phyloP scores from a whole-genome alignment of 2,797 vertebrate genomes.

The Chelmon rostratus region DNA sequence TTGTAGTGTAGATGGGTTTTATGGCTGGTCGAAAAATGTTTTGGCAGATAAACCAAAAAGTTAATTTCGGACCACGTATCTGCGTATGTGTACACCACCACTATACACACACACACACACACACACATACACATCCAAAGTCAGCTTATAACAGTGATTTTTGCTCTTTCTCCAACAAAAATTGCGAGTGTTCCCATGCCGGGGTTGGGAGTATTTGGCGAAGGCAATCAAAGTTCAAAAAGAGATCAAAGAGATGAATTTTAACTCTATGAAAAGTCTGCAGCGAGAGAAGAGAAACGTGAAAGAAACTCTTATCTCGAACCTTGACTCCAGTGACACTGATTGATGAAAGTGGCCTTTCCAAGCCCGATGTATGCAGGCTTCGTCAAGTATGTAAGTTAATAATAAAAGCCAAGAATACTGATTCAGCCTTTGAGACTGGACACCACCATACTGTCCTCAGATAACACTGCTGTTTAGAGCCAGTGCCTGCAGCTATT shows the following conservation, averaged over 20 bases:
- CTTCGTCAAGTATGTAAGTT: conserved; percentile 1
- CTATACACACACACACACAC: not conserved
- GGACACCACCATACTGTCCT: not conserved
- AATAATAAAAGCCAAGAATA: conserved; percentile 9
- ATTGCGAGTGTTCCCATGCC: conserved; percentile 7
- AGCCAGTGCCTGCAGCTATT: not conserved
- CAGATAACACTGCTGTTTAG: not conserved
- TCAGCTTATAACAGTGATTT: conserved; percentile 9
- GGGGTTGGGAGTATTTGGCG: conserved; percentile 5
- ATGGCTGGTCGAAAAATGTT: too few species aligned
- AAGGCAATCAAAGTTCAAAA: conserved; percentile 58
- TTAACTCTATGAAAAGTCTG: conserved; percentile 40
- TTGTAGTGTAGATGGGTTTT: too few species aligned
- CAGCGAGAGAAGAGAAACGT: conserved; percentile 31
- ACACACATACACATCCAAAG: not conserved
- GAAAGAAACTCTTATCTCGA: conserved; percentile 48
- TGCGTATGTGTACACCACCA: too few species aligned
- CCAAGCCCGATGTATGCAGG: not conserved
- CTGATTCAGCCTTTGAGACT: not conserved
- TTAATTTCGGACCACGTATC: too few species aligned
- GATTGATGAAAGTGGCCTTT: conserved; percentile 56
- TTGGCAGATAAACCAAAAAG: too few species aligned
- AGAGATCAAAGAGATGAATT: conserved; percentile 64
- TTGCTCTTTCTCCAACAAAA: not conserved
- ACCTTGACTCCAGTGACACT: conserved; percentile 29